A percentile compares a stretch with the other conserved stretches of the same genome.
phyloP scores from a whole-genome alignment of 2,113 vertebrate species.

The Tylochromis polylepis region DNA sequence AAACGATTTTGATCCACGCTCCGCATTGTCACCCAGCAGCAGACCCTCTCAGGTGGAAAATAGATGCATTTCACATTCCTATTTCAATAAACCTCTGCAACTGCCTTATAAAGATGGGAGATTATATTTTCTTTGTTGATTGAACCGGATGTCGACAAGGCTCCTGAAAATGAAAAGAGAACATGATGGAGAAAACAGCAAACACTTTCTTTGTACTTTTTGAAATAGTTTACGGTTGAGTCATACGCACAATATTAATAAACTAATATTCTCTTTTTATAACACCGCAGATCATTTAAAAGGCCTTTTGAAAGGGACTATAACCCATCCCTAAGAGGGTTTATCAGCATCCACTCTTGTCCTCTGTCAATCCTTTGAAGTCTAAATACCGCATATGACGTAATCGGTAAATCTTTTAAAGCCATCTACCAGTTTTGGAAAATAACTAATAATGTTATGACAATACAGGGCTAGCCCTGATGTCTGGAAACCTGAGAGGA shows the following conservation, averaged over 20 bases:
- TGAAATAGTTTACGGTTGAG: neutral
- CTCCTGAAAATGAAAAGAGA: conserved; percentile 29
- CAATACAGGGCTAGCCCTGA: neutral
- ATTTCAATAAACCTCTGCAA: conserved; percentile 62
- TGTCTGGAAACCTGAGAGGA: conserved; percentile 8
- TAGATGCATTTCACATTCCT: conserved; percentile 61
- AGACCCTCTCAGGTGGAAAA: conserved; percentile 69
- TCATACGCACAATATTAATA: neutral
- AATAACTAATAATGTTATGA: conserved; percentile 45
- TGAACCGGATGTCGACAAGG: conserved; percentile 57
- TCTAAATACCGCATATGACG: conserved; percentile 23
- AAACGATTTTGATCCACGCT: conserved; percentile 56
- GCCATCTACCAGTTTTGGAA: conserved; percentile 33
- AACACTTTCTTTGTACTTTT: conserved; percentile 3
- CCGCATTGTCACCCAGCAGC: conserved; percentile 47
- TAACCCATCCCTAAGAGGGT: neutral
- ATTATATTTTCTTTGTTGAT: conserved; percentile 65
- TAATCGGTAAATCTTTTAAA: conserved; percentile 49
- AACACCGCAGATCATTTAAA: neutral
- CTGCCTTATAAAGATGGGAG: conserved; percentile 50
- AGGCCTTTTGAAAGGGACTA: neutral
- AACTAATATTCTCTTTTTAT: neutral
- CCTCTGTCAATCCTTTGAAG: conserved; percentile 30
- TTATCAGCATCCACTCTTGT: conserved; percentile 20
- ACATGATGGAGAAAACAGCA: neutral